Evolutionary conservation across 2,888 invertebrate species (phyloP), one percentile per base, ranked within the genome.

Genomic region (Osmoderma eremita): DNA sequence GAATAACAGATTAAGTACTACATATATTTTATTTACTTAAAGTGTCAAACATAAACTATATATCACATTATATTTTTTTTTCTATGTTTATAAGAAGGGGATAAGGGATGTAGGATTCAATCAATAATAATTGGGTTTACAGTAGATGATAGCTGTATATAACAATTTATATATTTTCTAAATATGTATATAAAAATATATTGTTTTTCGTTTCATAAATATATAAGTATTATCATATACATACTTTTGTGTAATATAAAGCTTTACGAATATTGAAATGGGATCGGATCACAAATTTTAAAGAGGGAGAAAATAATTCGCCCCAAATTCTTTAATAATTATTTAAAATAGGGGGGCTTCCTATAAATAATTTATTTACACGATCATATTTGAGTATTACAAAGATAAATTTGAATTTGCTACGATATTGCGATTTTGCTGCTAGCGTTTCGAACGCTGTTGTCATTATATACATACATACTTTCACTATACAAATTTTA

Each of bases 171-270:
- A 53, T 61, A 30, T 56, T 42, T 41, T 30, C 15, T 58, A 58
- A 58, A 58, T 58, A 48, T 30, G 45, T 17, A 61, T 61, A 61
- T 61, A 61, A 61, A 61, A 61, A 61, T 61, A 56, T 41, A 61
- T 61, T n/a, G n/a, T 56, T 41, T 2, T 13, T 42, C 22, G 22
- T 30, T 61, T 45, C 22, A 41, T 39, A 24, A 45, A 61, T 30
- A 30, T 30, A 45, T 30, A 56, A 56, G 41, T 56, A 39, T 39
- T 13, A 39, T 10, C 41, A 56, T 41, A 41, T 41, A 39, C 56
- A 41, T 53, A 15, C 17, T 17, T 17, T 13, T 17, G 8, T 41
- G 5, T 56, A 30, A 30, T 30, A 30, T 30, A 30, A 30, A 30
- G 30, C 30, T 30, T 30, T 24, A 24, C 5, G 24, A 5, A 30